Percentiles rank a stretch among this genome's conserved stretches.
Conservation (phyloP, 2,113 vertebrate species). For the Carollia perspicillata region DNA sequence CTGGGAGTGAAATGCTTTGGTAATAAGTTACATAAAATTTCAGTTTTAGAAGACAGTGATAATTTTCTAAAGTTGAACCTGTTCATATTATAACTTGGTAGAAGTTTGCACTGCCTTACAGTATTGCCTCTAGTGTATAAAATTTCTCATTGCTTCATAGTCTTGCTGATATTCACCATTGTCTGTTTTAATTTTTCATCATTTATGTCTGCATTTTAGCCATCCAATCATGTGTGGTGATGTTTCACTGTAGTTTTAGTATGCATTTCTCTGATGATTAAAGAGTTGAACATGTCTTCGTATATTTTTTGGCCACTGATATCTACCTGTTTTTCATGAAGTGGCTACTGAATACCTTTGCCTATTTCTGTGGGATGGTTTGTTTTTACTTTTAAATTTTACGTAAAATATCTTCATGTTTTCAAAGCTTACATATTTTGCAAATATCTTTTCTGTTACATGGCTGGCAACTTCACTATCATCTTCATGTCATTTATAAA, state of each 20-base stretch:
- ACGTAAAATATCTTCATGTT: background rate
- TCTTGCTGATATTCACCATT: background rate
- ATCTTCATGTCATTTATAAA: background rate
- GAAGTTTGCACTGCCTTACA: background rate
- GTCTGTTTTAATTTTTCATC: background rate
- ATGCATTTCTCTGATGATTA: background rate
- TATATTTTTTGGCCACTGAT: background rate
- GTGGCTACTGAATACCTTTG: background rate
- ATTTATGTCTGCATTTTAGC: background rate
- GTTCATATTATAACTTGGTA: background rate
- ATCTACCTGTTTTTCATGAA: background rate
- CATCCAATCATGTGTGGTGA: background rate
- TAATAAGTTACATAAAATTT: background rate
- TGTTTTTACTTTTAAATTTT: conserved; percentile 18
- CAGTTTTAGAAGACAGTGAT: background rate
- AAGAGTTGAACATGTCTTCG: background rate
- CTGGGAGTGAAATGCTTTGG: background rate
- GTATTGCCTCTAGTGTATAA: background rate
- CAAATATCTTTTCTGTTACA: background rate
- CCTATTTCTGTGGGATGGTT: background rate
- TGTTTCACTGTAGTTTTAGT: background rate
- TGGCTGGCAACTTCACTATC: background rate
- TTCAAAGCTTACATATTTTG: background rate
- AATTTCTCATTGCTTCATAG: background rate
- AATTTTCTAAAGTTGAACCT: background rate